Base-by-base conservation (phyloP, 2,888 invertebrate species). In the Cephus nigrinus region DNA sequence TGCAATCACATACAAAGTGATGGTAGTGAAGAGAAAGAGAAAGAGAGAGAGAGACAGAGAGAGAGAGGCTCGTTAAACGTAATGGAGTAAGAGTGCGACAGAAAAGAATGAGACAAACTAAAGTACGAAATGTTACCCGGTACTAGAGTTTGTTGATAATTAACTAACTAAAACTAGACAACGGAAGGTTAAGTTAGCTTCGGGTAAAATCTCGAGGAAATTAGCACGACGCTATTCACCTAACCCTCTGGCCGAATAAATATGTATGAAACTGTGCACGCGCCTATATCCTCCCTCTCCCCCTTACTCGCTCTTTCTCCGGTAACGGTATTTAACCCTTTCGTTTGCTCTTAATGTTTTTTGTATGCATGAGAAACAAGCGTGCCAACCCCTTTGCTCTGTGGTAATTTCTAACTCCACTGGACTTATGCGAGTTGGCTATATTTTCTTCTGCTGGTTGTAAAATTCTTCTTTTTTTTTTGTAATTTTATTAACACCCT, bases 331-430 rank as follows among this genome's bases (percentile, higher is more conserved):
- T 84, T 86, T 84, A 82, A 85, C 84, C 83, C 83, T 79, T 80
- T 76, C 75, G 76, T 77, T 55, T 55, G 55, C 55, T 55, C 55
- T 5, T 55, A 81, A 78, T 76, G 80, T 75, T 79, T 82, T 84
- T 86, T 85, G 83, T 83, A 85, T 85, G 84, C 86, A 85, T 83
- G 85, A 84, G 82, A 82, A 84, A 85, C 79, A 78, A 77, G 76
- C 55, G 55, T 23, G 55, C 55, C 82, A 83, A 82, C 81, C 81
- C 80, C 80, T 55, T 55, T 55, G 55, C 55, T 55, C 55, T 23
- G 9, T 55, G 55, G 55, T 55, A 9, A 55, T 55, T 55, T 55
- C 55, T 55, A 55, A 55, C 55, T 23, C 23, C 23, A 9, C 9
- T 23, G 55, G 55, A 23, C 23, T 55, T 23, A 23, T 40, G 5